Evolutionary conservation across 2,113 vertebrate genomes (phyloP).

Genomic region (Ptychochromis oligacanthus): DNA sequence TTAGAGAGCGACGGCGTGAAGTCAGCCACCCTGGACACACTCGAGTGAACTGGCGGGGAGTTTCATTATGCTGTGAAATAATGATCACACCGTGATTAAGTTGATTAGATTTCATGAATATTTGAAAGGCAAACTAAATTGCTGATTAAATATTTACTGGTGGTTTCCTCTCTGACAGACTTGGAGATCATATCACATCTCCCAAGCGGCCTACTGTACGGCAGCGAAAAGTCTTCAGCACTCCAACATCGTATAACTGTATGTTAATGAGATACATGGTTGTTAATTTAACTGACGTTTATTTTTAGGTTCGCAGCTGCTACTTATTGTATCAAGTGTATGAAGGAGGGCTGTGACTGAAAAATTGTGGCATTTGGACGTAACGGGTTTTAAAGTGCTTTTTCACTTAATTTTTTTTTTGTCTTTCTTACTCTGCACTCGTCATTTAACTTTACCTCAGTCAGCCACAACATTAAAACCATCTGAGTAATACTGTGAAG

Average conservation of each 20-base stretch:
- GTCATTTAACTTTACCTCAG: background rate
- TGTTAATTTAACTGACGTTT: background rate
- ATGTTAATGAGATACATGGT: background rate
- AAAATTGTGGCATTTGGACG: too few relatives aligned
- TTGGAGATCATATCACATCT: constrained; percentile 41
- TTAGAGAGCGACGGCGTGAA: constrained; percentile 2
- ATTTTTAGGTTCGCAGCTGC: background rate
- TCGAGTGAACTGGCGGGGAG: constrained; percentile 15
- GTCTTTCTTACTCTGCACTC: background rate
- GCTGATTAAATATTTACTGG: constrained; percentile 51
- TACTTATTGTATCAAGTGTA: background rate
- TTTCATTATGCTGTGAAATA: constrained; percentile 54
- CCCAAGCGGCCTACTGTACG: constrained; percentile 16
- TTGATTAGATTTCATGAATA: constrained; percentile 66
- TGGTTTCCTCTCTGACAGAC: constrained; percentile 51
- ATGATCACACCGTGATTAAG: constrained; percentile 46
- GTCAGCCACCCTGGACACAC: constrained; percentile 40
- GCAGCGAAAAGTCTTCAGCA: background rate
- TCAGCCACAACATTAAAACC: background rate
- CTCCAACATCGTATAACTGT: background rate
- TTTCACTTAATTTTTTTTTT: too few relatives aligned
- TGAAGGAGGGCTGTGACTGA: background rate
- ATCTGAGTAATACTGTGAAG: too few relatives aligned
- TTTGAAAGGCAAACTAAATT: constrained; percentile 47
- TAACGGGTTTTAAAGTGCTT: background rate